Conservation (phyloP, 1,140 invertebrate genomes). For the Pogonognathellus flavescens region DNA sequence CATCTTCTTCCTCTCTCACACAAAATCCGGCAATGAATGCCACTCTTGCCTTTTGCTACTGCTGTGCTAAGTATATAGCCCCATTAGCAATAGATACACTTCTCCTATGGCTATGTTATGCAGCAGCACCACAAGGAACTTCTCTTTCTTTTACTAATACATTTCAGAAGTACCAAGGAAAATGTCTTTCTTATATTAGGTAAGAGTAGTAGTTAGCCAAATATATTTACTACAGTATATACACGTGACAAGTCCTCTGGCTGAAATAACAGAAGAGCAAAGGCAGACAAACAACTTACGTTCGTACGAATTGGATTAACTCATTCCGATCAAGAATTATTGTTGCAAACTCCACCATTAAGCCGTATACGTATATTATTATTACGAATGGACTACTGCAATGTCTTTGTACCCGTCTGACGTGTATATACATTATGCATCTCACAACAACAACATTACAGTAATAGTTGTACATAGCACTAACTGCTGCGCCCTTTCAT, state of each 20-base stretch:
- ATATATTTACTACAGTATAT: neutral
- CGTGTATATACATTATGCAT: no score
- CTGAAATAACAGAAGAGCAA: conserved; percentile 22
- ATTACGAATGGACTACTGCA: neutral
- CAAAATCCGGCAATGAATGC: neutral
- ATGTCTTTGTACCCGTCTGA: no score
- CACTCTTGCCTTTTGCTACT: neutral
- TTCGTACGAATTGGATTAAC: conserved; percentile 52
- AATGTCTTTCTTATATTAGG: neutral
- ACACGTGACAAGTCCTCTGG: neutral
- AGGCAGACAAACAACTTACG: conserved; percentile 25
- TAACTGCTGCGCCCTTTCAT: neutral
- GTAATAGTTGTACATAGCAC: neutral
- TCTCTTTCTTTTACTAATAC: no score
- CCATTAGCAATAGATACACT: conserved; percentile 16
- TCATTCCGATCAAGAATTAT: conserved; percentile 55
- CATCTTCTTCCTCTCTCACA: neutral
- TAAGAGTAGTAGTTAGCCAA: neutral
- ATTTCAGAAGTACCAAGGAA: neutral
- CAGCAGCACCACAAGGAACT: no score
- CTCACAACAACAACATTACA: no score
- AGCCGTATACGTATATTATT: conserved; percentile 28
- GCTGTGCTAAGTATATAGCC: conserved; percentile 24
- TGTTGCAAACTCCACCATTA: conserved; percentile 38
- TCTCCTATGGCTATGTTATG: conserved; percentile 3